A percentile compares a stretch with the other conserved stretches of the same genome.
These are phyloP conservation scores for Remorina albescens DNA, from an alignment of 2,797 vertebrate genomes.

Conservation along the genomic window DNA sequence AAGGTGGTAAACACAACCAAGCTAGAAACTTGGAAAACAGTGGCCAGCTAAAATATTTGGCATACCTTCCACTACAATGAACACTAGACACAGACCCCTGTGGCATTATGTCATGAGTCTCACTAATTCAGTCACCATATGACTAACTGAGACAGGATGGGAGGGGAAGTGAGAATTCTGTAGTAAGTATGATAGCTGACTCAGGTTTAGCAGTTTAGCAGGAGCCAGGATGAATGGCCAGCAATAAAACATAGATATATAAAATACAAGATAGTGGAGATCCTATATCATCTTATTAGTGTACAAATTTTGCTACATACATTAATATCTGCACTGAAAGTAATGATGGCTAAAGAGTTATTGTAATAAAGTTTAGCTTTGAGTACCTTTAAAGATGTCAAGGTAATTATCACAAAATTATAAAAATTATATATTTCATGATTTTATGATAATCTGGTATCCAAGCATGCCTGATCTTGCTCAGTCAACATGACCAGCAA, in stretches of 20 bases:
- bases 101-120: conserved; percentile 20
- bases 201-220: conserved; percentile 9
- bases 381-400: background rate
- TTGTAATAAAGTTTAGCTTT: background rate
- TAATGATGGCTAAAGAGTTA: background rate
- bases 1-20: background rate
- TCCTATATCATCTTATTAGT: background rate
- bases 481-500: background rate
- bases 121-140: conserved; percentile 40
- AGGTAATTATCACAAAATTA: background rate
- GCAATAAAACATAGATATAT: background rate
- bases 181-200: conserved; percentile 6
- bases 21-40: conserved; percentile 5
- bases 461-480: background rate
- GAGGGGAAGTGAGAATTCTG: conserved; percentile 12
- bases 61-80: conserved; percentile 35
- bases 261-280: background rate
- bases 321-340: background rate
- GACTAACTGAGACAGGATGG: conserved; percentile 16
- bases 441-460: conserved; percentile 1
- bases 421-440: background rate
- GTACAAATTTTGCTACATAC: background rate
- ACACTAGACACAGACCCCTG: conserved; percentile 21
- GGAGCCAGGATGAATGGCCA: too few species aligned
- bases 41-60: conserved; percentile 6